A percentile compares a stretch with the other conserved stretches of the same genome.
Conservation (phyloP, 2,888 invertebrate genomes). For the Drosophila nr. perissopoda region DNA sequence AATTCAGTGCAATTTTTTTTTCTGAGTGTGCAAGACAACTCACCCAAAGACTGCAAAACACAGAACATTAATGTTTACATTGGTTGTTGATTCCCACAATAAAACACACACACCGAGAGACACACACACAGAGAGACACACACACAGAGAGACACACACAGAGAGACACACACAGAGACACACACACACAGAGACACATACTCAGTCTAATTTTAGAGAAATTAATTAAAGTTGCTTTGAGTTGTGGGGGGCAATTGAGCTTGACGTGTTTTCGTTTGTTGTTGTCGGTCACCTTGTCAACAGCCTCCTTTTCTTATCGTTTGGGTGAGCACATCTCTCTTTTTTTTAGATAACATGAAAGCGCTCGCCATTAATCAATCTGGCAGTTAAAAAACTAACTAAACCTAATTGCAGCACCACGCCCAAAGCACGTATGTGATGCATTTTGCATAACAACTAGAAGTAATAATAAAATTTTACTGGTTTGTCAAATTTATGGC, state of each 20-base stretch:
- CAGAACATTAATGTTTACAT: constrained; percentile 26
- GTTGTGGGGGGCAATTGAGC: constrained; percentile 49
- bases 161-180: not conserved
- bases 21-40: not conserved
- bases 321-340: constrained; percentile 2
- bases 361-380: not conserved
- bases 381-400: not conserved
- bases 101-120: constrained; percentile 8
- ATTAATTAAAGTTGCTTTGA: constrained; percentile 67
- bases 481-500: not conserved
- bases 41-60: not conserved
- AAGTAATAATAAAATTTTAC: not conserved
- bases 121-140: not conserved
- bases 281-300: constrained; percentile 51
- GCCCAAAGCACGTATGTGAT: not conserved
- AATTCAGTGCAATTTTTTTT: not conserved
- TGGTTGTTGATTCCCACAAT: constrained; percentile 7
- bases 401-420: not conserved
- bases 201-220: constrained; percentile 40
- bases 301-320: constrained; percentile 54
- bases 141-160: not conserved
- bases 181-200: constrained; percentile 7
- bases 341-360: constrained; percentile 8
- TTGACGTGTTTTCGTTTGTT: constrained; percentile 33
- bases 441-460: not conserved